phyloP scores from a whole-genome alignment of 2,113 vertebrate species.

The Motacilla alba region DNA sequence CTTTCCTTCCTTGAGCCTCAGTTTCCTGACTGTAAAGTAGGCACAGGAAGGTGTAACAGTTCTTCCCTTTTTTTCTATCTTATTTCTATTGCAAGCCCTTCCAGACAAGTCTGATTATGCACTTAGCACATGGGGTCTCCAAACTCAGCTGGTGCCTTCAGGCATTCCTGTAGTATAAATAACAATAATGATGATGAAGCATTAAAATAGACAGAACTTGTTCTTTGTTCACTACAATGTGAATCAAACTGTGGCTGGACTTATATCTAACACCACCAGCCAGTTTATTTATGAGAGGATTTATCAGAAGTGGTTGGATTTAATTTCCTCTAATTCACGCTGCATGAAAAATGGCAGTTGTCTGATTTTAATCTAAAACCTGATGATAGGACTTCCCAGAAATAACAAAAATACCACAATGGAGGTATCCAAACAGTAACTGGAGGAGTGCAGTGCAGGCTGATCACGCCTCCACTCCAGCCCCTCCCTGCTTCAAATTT shows the following conservation, averaged over 20 bases:
- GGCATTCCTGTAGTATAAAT: neutral
- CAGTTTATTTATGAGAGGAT: conserved; percentile 54
- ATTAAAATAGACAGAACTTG: conserved; percentile 15
- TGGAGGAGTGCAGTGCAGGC: neutral
- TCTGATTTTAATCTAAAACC: conserved; percentile 44
- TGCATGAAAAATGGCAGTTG: conserved; percentile 40
- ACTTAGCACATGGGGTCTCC: conserved; percentile 14
- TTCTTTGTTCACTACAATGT: neutral
- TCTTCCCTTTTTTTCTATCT: neutral
- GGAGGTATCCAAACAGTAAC: neutral
- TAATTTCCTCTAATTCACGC: conserved; percentile 62
- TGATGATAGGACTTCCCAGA: conserved; percentile 26
- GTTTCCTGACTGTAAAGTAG: neutral
- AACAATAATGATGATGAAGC: conserved; percentile 19
- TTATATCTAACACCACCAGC: conserved; percentile 2
- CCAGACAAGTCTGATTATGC: neutral
- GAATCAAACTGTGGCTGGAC: conserved; percentile 42
- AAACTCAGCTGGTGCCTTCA: conserved; percentile 23
- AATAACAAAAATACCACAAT: conserved; percentile 24
- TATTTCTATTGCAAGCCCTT: neutral
- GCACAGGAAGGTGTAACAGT: neutral
- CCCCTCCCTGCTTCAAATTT: neutral
- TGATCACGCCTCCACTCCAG: neutral
- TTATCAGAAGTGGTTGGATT: conserved; percentile 57
- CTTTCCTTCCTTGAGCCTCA: neutral